Conservation (phyloP, 1,140 invertebrate species). For the Saxidomus purpurata region DNA sequence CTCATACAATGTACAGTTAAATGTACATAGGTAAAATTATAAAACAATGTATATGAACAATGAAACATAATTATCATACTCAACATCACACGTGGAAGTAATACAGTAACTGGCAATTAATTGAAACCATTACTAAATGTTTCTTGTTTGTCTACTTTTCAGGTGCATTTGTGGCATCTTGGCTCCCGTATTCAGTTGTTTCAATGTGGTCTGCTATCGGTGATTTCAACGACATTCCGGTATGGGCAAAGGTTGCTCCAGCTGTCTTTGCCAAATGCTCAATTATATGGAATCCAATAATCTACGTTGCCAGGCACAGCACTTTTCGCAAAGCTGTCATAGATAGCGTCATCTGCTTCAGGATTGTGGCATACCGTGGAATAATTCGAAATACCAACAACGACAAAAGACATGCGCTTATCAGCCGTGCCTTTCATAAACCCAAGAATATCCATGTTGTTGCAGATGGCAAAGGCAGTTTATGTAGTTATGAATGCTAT, state of each 20-base stretch:
- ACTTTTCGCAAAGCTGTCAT: slow-evolving; percentile 11
- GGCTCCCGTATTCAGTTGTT: slow-evolving; percentile 38
- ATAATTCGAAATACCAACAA: not conserved
- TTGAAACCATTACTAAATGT: too few relatives aligned
- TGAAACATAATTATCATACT: too few relatives aligned
- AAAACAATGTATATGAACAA: too few relatives aligned
- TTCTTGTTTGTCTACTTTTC: too few relatives aligned
- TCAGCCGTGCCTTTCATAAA: not conserved
- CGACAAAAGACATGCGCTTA: not conserved
- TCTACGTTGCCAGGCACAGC: slow-evolving; percentile 44
- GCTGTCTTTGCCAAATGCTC: slow-evolving; percentile 52
- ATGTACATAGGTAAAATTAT: too few relatives aligned
- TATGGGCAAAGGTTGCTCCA: not conserved
- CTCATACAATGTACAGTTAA: too few relatives aligned
- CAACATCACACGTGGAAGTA: too few relatives aligned
- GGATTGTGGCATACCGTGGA: not conserved
- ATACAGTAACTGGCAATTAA: too few relatives aligned
- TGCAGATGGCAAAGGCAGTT: not conserved
- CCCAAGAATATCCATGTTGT: not conserved
- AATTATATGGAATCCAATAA: slow-evolving; percentile 58
- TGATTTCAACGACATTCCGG: not conserved
- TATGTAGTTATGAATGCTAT: not conserved
- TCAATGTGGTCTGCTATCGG: slow-evolving; percentile 15
- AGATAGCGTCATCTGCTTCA: not conserved
- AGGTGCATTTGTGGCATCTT: slow-evolving; percentile 37